Evolutionary conservation across 2,113 vertebrate genomes (phyloP), one percentile per base, ranked within the genome.

Genomic region (Cryptoleucopteryx plumbea): DNA sequence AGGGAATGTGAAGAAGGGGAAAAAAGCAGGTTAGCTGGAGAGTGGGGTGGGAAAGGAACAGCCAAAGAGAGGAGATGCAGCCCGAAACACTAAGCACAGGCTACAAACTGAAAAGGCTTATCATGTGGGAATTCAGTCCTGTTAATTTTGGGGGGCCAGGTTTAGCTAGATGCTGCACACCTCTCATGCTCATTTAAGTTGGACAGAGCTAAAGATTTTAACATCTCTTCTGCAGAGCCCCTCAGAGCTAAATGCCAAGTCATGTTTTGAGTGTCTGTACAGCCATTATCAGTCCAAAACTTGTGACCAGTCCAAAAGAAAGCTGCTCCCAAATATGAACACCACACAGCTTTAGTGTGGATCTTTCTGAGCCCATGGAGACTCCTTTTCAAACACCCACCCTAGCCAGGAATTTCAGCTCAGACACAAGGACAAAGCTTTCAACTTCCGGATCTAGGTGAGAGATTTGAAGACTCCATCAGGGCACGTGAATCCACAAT

Each of bases 401-500:
- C 22, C 17, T 48, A 23, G 38, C 10, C 70, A 26, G 36, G 23
- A 47, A 58, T 58, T 79, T 74, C 61, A 66, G 56, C 31, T 61
- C 50, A 53, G 23, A 40, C 45, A 31, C n/a, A 58, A 62, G 6
- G 59, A 38, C 27, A 55, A 38, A 88, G 15, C 52, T 56, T 88
- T 36, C 59, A 77, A 13, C 32, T 48, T 19, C 1, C 2, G 1
- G 15, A 58, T 67, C 36, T 66, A 52, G 21, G 2, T n/a, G 66
- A 61, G 10, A 55, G 14, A 56, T 72, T 17, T 48, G 43, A 86
- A 73, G 32, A 14, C 84, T 90, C 34, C 16, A 68, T 31, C 25
- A 23, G n/a, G n/a, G 12, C 21, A 34, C 0, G 0, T 14, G 26
- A 68, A 90, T 73, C 63, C 40, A 26, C 2, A 3, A 26, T 6